Base-by-base conservation (phyloP, 2,888 invertebrate species). In the Leucoptera coffeella region DNA sequence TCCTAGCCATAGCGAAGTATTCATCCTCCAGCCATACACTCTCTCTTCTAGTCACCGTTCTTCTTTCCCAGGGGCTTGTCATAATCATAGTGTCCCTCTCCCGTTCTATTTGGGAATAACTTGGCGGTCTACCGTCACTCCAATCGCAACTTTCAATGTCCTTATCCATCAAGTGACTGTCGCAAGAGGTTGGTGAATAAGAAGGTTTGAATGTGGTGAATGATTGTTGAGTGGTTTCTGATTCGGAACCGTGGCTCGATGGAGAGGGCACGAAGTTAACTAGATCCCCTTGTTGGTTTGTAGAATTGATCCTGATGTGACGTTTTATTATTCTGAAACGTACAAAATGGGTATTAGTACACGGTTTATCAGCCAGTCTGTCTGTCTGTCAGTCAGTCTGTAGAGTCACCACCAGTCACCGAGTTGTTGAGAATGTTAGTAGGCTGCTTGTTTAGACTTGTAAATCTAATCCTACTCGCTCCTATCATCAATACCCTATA, bases 1-100 rank as follows among this genome's bases (percentile, higher is more conserved):
- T 74, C 54, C 86, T 85, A 30, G 87, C 86, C 53, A 89, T 75
- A 48, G 85, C 84, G 41, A 83, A 82, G 47, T 86, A 83, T 55
- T 88, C 88, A 43, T 88, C 85, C 43, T 85, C 87, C 30, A 83
- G 54, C 76, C 82, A 82, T 25, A 81, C 71, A 29, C 79, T 78
- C 43, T 78, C 64, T 27, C 71, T 46, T 29, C 67, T 51, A 7
- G 67, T 67, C 33, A 67, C 61, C 14, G 62, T 59, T 38, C 71
- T 51, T 32, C 71, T 55, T 40, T 72, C 67, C 69, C 73, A 71
- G 0, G 69, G 59, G 29, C 69, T 60, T 11, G 69, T 50, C 35
- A 69, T 58, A 30, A 59, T 57, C 30, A 62, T 65, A 8, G 55
- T 52, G 30, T 64, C 61, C 33, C 50, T 51, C 36, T 54, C 51